Evolutionary conservation across 2,113 vertebrate genomes (phyloP).

Genomic region (Rostratula benghalensis): DNA sequence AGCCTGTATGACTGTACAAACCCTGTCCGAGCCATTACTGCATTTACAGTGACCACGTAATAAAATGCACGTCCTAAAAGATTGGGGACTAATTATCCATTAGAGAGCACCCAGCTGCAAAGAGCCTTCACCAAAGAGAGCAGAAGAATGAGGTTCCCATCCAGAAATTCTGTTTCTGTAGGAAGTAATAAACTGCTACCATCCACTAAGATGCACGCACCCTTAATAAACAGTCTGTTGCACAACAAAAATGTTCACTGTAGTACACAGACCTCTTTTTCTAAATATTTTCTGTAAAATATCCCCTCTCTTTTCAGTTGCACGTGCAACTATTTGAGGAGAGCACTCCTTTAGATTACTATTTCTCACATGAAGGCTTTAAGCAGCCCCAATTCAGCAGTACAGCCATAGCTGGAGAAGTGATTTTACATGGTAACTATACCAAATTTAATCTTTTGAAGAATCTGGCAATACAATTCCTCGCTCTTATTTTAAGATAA

Average conservation of each 20-base stretch:
- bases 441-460: neutral
- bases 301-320: neutral
- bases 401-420: neutral
- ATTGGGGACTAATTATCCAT: neutral
- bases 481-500: neutral
- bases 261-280: neutral
- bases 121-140: neutral
- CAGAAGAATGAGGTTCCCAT: neutral
- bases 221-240: neutral
- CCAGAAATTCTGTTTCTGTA: neutral
- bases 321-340: neutral
- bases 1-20: neutral
- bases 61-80: neutral
- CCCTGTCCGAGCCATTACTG: neutral
- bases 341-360: neutral
- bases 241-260: neutral
- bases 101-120: neutral
- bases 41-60: neutral
- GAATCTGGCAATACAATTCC: neutral
- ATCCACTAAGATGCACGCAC: neutral
- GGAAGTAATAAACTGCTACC: neutral
- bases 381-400: neutral
- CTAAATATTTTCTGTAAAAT: neutral
- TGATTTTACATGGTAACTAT: neutral
- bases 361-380: neutral